Conservation (phyloP, 2,113 vertebrate genomes). For the Xiphorhynchus elegans region DNA sequence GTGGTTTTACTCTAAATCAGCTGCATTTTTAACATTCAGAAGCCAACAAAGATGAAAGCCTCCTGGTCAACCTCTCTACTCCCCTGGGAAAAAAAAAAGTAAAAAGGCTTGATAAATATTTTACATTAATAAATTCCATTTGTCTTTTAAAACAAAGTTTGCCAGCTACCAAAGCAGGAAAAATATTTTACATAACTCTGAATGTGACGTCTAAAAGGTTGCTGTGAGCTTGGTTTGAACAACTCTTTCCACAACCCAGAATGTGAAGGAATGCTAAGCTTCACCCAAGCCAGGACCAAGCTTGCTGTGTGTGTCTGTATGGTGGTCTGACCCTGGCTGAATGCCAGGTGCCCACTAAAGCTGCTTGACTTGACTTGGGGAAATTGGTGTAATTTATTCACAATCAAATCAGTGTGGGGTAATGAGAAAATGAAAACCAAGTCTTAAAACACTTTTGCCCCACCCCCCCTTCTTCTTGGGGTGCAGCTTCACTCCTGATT, state of each 20-base stretch:
- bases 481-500: neutral
- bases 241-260: conserved; percentile 63
- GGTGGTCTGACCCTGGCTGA: neutral
- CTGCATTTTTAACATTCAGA: conserved; percentile 41
- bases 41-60: conserved; percentile 60
- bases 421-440: neutral
- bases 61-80: conserved; percentile 30
- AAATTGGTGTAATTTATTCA: neutral
- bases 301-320: neutral
- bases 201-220: conserved; percentile 46
- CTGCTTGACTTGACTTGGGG: neutral
- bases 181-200: conserved; percentile 78
- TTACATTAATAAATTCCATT: conserved; percentile 82
- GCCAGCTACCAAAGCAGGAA: conserved; percentile 76
- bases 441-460: neutral
- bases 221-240: conserved; percentile 58
- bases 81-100: conserved; percentile 2
- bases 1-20: conserved; percentile 20
- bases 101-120: conserved; percentile 74
- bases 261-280: conserved; percentile 39
- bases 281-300: neutral
- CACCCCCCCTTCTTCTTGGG: neutral
- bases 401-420: neutral
- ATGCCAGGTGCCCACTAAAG: neutral
- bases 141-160: conserved; percentile 70